A percentile compares a stretch with the other conserved stretches of the same genome.
Evolutionary conservation across 2,113 vertebrate genomes (phyloP).

Genomic region (Verasper variegatus): DNA sequence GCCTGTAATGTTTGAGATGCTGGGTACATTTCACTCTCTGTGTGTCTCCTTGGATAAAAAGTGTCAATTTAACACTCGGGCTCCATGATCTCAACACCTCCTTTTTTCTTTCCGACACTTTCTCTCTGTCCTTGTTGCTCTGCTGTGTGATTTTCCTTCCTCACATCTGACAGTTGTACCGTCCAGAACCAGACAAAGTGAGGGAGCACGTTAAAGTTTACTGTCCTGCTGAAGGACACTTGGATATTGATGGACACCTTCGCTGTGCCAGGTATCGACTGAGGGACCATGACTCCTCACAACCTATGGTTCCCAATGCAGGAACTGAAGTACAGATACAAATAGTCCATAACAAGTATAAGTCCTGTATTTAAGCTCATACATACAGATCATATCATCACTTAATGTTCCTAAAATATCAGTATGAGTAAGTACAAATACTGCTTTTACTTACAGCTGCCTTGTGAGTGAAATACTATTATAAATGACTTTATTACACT

Average conservation of each 20-base stretch:
- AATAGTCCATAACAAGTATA: not conserved
- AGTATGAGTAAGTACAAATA: no score
- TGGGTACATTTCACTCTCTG: not conserved
- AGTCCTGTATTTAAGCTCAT: not conserved
- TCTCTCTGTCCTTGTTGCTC: not conserved
- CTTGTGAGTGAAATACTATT: no score
- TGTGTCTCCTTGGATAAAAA: not conserved
- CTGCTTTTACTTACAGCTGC: no score
- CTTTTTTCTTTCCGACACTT: not conserved
- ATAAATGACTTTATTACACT: no score
- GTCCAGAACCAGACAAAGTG: not conserved
- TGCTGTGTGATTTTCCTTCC: not conserved
- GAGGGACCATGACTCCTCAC: not conserved
- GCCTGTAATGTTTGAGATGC: not conserved
- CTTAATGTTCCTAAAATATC: no score
- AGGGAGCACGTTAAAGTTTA: not conserved
- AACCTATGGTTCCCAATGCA: no score
- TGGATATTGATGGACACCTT: not conserved
- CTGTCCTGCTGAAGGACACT: conserved; percentile 4
- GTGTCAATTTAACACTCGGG: not conserved
- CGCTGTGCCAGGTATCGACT: conserved; percentile 6
- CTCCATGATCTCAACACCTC: not conserved
- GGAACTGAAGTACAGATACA: not conserved
- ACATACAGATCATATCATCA: not conserved
- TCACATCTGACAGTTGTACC: not conserved